A percentile compares a stretch with the other conserved stretches of the same genome.
These are phyloP conservation scores for Nasua narica DNA, from an alignment of 2,797 vertebrate genomes.

Conservation along the genomic window DNA sequence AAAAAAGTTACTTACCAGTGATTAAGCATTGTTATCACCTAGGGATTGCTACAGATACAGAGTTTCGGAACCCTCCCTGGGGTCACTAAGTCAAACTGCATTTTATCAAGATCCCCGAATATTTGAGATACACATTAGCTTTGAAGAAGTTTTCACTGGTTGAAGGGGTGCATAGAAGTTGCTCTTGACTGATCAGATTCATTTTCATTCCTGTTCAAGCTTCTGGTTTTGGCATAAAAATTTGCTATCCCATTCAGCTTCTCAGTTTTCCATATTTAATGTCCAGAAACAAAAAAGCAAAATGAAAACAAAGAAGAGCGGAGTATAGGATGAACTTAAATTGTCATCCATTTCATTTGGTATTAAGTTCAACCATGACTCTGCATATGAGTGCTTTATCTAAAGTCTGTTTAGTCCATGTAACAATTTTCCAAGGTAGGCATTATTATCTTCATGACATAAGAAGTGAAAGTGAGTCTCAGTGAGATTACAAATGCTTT, in stretches of 20 bases:
- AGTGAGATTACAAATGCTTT: neutral
- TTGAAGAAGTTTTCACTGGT: neutral
- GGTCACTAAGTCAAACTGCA: neutral
- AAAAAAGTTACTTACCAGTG: neutral
- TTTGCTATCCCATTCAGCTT: neutral
- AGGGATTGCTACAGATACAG: neutral
- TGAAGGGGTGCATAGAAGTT: neutral
- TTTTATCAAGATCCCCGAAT: neutral
- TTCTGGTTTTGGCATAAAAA: neutral
- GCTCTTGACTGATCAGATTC: neutral
- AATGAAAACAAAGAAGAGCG: neutral
- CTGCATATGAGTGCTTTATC: neutral
- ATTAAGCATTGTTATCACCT: neutral
- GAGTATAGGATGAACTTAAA: neutral
- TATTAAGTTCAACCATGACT: neutral
- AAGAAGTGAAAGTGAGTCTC: neutral
- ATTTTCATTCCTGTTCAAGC: neutral
- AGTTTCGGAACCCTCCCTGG: neutral
- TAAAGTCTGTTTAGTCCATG: neutral
- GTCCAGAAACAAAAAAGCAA: neutral
- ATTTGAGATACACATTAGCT: neutral
- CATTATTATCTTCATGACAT: neutral
- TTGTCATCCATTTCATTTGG: neutral
- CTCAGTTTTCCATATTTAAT: neutral
- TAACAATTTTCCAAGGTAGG: neutral